Evolutionary conservation across 2,113 vertebrate species (phyloP).

Genomic region (Anolis carolinensis): DNA sequence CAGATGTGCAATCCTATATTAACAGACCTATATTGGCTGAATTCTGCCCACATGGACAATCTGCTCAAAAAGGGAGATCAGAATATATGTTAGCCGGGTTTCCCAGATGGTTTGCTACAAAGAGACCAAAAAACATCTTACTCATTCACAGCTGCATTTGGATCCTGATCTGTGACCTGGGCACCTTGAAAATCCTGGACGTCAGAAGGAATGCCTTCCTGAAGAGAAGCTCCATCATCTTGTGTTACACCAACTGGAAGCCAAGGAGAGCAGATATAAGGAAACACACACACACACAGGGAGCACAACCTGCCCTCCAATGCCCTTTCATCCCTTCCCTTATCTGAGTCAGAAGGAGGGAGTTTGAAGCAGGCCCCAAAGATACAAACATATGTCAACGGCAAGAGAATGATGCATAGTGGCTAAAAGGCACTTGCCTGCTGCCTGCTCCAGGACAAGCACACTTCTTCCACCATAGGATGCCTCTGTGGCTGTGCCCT

Average conservation of each 20-base stretch:
- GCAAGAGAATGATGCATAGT: neutral
- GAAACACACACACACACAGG: too few species aligned
- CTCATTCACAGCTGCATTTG: constrained; percentile 73
- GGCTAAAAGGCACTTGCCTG: constrained; percentile 65
- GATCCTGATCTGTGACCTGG: constrained; percentile 76
- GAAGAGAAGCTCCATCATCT: constrained; percentile 77
- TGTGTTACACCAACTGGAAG: constrained; percentile 64
- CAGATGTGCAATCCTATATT: too few species aligned
- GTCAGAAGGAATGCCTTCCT: constrained; percentile 74
- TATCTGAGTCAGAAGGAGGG: neutral
- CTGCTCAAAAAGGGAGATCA: neutral
- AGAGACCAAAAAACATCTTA: neutral
- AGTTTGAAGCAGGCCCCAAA: neutral
- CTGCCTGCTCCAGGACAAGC: constrained; percentile 62
- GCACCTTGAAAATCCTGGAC: constrained; percentile 79
- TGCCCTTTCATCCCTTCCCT: neutral
- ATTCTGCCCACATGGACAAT: neutral
- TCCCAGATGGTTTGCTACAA: neutral
- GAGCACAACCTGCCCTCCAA: neutral
- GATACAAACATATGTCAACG: too few species aligned
- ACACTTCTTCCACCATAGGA: constrained; percentile 63
- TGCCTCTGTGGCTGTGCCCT: constrained; percentile 63
- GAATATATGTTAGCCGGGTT: neutral
- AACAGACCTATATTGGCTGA: too few species aligned
- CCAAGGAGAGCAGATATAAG: neutral